Conservation (phyloP, 1,140 invertebrate genomes). For the Chlorops oryzae region DNA sequence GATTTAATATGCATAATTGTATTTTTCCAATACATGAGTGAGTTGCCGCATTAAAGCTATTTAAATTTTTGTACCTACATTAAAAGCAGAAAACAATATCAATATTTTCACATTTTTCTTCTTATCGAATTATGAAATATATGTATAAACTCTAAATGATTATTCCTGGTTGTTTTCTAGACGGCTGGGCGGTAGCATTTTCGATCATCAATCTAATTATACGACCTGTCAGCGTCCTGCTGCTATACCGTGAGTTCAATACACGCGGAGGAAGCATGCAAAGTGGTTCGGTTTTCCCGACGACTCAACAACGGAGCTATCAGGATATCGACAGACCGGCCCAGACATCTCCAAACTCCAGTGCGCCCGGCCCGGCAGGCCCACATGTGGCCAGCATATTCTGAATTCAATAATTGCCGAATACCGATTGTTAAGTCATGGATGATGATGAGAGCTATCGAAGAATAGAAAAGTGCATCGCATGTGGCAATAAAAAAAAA, state of each 20-base stretch:
- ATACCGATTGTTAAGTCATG: neutral
- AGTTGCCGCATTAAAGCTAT: conserved; percentile 18
- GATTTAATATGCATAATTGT: conserved; percentile 41
- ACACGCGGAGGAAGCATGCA: conserved; percentile 37
- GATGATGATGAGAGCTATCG: too few relatives aligned
- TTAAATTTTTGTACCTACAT: neutral
- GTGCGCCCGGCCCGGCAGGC: conserved; percentile 36
- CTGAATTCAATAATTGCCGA: conserved; percentile 23
- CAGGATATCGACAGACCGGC: conserved; percentile 45
- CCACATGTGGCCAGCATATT: conserved; percentile 45
- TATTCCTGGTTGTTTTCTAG: conserved; percentile 17
- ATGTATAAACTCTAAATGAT: neutral
- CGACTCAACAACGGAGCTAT: conserved; percentile 42
- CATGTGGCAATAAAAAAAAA: too few relatives aligned
- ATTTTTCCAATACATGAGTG: conserved; percentile 37
- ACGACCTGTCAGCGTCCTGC: conserved; percentile 35
- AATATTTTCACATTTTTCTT: neutral
- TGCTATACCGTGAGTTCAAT: conserved; percentile 42
- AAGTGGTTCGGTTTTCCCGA: conserved; percentile 38
- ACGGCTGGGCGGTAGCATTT: conserved; percentile 41
- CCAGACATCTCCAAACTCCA: conserved; percentile 38
- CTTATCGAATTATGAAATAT: neutral
- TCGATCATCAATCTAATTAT: conserved; percentile 39
- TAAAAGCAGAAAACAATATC: too few relatives aligned
- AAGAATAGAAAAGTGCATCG: too few relatives aligned